Base-by-base conservation (phyloP, 1,140 invertebrate species). In the Drosophila tsacasi region DNA sequence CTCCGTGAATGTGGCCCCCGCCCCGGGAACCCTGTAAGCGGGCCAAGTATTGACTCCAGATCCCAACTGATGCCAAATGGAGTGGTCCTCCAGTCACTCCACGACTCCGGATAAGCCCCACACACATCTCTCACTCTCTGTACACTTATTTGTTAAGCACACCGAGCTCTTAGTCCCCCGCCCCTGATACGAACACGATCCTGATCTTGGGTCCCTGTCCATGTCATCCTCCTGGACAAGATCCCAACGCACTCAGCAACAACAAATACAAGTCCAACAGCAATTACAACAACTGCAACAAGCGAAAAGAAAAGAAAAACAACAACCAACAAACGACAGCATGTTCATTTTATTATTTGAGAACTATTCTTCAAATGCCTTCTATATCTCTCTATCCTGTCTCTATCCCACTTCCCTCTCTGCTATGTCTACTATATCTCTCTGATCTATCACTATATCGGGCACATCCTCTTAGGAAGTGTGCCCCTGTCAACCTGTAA, bases 1-100 rank as follows among this genome's bases (percentile, higher is more conserved):
- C 35, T 93, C 92, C 10, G 63, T 93, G 90, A 94, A 94, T 76
- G 92, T 94, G 60, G 93, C 93, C 37, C 92, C 94, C 60, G 94
- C 94, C 52, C 93, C 94, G 59, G 94, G 94, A 79, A 94, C 94
- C 35, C 72, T 85, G 81, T 90, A 90, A 90, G 30, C 46, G 39
- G 49, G 35, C 40, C 13, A 3, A 9, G 21, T 32, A 27, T 40
- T 37, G 61, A 47, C 46, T 54, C 46, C 37, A 37, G 54, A 57
- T 39, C 21, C 54, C 42, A 60, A 68, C 57, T 47, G 50, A 87
- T 85, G 79, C 86, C 85, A 82, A 87, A 77, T 44, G 85, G 68
- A 81, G 74, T 50, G 62, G 60, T 44, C 46, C 27, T 39, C 52
- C 50, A 25, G 65, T 69, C 52, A 52, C 68, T 78, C 61, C 42